Conservation (phyloP, 2,113 vertebrate genomes). For the Otus sunia region DNA sequence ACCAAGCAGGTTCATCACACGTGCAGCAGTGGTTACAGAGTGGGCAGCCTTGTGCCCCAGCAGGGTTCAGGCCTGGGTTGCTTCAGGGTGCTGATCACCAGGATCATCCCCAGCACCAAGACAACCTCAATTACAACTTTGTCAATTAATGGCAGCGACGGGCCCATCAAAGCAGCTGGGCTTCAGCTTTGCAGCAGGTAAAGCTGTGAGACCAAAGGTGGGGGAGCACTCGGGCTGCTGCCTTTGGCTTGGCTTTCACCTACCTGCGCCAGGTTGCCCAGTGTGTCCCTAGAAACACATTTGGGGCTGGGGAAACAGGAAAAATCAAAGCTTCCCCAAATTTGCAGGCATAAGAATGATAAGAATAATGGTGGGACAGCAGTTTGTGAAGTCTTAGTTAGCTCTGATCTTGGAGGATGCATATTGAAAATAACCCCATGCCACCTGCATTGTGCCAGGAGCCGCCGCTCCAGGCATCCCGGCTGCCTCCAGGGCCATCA, state of each 20-base stretch:
- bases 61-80: neutral
- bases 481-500: neutral
- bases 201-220: neutral
- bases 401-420: neutral
- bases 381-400: neutral
- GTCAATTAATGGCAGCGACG: neutral
- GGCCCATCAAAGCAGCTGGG: neutral
- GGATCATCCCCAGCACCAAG: neutral
- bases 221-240: neutral
- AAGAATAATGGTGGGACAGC: neutral
- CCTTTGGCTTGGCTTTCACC: neutral
- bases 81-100: neutral
- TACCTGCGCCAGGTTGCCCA: neutral
- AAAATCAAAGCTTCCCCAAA: neutral
- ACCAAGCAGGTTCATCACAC: neutral
- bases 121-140: neutral
- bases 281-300: neutral
- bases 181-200: neutral
- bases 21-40: neutral
- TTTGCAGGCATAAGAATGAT: rapidly evolving
- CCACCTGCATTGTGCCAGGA: neutral
- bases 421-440: neutral
- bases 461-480: rapidly evolving
- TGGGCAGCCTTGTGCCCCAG: neutral
- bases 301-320: neutral